These are phyloP conservation scores for Zosterops pallidus DNA, from an alignment of 2,113 vertebrate species.

Conservation along the genomic window DNA sequence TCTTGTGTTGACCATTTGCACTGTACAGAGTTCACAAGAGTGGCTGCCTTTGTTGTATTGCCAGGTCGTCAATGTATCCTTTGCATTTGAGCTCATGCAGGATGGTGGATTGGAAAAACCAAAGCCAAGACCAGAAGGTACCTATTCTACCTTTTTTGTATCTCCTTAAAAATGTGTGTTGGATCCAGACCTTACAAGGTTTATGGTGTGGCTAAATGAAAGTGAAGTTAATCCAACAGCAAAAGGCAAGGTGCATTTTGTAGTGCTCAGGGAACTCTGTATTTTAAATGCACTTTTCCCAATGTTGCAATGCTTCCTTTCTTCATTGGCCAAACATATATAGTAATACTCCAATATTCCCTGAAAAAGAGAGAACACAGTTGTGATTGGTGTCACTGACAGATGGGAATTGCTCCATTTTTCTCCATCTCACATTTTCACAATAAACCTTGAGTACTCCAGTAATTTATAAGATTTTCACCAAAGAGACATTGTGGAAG, in stretches of 20 bases:
- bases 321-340: not conserved
- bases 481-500: not conserved
- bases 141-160: not conserved
- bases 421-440: not conserved
- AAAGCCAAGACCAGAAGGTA: slow-evolving; percentile 95
- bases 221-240: not conserved
- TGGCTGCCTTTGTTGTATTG: slow-evolving; percentile 10
- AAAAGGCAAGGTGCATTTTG: not conserved
- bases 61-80: slow-evolving; percentile 94
- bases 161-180: not conserved
- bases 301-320: not conserved
- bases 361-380: not conserved
- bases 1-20: not conserved
- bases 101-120: slow-evolving; percentile 95
- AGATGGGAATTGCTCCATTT: not conserved
- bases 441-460: not conserved
- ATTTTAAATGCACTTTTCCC: not conserved
- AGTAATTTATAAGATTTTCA: not conserved
- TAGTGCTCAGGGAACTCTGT: not conserved
- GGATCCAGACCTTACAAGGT: not conserved
- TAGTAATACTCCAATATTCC: not conserved
- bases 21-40: not conserved
- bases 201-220: not conserved
- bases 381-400: not conserved
- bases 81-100: slow-evolving; percentile 97